A percentile compares a stretch with the other conserved stretches of the same genome.
Conservation (phyloP, 2,888 invertebrate genomes). For the Scelioninae gen. 2 region DNA sequence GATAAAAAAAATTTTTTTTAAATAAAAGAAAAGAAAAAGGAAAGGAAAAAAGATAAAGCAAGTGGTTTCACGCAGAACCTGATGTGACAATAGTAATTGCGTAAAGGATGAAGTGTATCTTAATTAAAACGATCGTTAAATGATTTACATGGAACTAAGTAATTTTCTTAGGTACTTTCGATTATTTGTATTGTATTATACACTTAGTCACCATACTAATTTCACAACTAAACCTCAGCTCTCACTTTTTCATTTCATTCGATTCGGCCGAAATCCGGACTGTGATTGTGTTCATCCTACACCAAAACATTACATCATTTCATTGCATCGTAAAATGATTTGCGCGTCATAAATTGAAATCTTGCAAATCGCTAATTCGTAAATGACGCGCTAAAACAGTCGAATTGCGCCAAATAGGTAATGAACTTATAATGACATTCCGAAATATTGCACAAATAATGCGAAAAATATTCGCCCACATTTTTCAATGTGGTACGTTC, state of each 20-base stretch:
- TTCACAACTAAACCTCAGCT: conserved; percentile 55
- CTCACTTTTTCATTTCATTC: conserved; percentile 59
- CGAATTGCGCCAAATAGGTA: conserved; percentile 6
- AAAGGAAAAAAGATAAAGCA: no score
- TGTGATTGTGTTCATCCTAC: conserved; percentile 51
- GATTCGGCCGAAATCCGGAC: conserved; percentile 51
- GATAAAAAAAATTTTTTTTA: no score
- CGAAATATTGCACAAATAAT: conserved; percentile 14
- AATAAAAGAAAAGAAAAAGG: no score
- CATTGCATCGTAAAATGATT: conserved; percentile 49
- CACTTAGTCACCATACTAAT: conserved; percentile 55
- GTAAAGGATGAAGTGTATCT: conserved; percentile 33
- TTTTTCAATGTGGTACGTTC: conserved; percentile 1
- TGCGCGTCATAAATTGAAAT: conserved; percentile 28
- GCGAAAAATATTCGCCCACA: conserved; percentile 11
- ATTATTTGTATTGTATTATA: conserved; percentile 53
- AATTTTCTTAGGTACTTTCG: conserved; percentile 52
- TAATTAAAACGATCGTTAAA: conserved; percentile 41
- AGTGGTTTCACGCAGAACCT: no score
- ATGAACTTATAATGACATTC: conserved; percentile 19
- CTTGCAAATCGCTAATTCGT: conserved; percentile 31
- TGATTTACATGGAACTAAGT: conserved; percentile 26
- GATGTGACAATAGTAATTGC: conserved; percentile 27
- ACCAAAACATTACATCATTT: conserved; percentile 32
- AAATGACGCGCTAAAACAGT: conserved; percentile 14